Percentiles rank a stretch among this genome's conserved stretches.
phyloP scores from a whole-genome alignment of 2,113 vertebrate genomes.

The Rhadina sibilatrix region DNA sequence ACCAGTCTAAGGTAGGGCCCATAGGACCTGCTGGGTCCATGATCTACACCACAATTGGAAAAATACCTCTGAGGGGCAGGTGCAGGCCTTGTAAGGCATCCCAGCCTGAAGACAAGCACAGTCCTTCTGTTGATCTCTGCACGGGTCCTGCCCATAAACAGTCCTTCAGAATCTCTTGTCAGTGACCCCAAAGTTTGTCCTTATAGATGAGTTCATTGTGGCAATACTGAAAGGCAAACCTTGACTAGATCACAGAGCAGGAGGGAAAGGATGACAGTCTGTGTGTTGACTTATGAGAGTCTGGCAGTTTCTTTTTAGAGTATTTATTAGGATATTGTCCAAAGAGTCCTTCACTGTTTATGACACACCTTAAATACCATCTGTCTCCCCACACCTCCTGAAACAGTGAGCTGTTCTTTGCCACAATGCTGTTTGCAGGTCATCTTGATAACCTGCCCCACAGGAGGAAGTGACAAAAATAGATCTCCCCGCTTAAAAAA shows the following conservation, averaged over 20 bases:
- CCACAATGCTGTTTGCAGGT: slow-evolving; percentile 21
- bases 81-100: not conserved
- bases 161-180: not conserved
- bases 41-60: not conserved
- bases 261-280: not conserved
- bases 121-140: not conserved
- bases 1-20: not conserved
- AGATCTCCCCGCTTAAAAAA: slow-evolving; percentile 9
- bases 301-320: not conserved
- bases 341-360: slow-evolving; percentile 40
- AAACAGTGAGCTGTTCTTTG: slow-evolving; percentile 42
- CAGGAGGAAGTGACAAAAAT: slow-evolving; percentile 64
- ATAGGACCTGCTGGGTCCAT: not conserved
- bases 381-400: not conserved
- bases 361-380: slow-evolving; percentile 43
- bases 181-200: not conserved
- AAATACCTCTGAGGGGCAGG: not conserved
- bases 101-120: not conserved
- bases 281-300: not conserved
- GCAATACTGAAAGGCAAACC: not conserved
- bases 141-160: not conserved
- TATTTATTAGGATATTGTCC: slow-evolving; percentile 41
- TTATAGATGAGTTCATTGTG: not conserved
- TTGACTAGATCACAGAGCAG: not conserved
- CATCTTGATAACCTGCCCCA: slow-evolving; percentile 64